A percentile compares a stretch with the other conserved stretches of the same genome.
Conservation (phyloP, 2,113 vertebrate genomes). For the Mesoclemmys tuberculata region DNA sequence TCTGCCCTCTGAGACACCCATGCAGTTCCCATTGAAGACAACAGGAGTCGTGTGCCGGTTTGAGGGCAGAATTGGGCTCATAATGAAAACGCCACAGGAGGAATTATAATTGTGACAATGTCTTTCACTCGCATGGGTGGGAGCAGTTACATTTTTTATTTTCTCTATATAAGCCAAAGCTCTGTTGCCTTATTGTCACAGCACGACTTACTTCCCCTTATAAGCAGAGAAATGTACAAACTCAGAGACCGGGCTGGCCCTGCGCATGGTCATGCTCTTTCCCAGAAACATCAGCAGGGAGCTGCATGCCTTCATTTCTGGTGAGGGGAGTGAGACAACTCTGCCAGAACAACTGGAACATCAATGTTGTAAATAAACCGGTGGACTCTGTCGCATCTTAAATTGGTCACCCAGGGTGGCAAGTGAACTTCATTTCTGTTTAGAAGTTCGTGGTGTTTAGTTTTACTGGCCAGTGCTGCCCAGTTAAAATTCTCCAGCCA, state of each 20-base stretch:
- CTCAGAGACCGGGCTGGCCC: neutral
- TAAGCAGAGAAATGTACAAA: rapidly evolving
- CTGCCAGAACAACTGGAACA: neutral
- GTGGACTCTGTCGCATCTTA: rapidly evolving
- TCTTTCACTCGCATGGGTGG: rapidly evolving
- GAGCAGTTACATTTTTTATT: neutral
- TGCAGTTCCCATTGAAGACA: neutral
- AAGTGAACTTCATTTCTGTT: neutral
- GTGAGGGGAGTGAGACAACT: neutral
- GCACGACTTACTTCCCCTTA: neutral
- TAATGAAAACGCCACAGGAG: rapidly evolving
- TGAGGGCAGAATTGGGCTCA: neutral
- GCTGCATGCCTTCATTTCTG: rapidly evolving
- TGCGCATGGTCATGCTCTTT: neutral
- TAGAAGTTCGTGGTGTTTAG: neutral
- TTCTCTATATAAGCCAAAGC: neutral
- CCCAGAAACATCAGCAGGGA: neutral
- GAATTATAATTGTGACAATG: neutral
- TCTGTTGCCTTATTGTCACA: neutral
- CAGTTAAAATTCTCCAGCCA: neutral
- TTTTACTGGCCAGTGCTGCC: neutral
- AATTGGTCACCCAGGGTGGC: neutral
- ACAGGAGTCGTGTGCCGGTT: neutral
- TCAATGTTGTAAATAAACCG: neutral
- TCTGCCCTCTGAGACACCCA: neutral